Evolutionary conservation across 2,797 vertebrate genomes (phyloP).

Genomic region (Erpetoichthys calabaricus): DNA sequence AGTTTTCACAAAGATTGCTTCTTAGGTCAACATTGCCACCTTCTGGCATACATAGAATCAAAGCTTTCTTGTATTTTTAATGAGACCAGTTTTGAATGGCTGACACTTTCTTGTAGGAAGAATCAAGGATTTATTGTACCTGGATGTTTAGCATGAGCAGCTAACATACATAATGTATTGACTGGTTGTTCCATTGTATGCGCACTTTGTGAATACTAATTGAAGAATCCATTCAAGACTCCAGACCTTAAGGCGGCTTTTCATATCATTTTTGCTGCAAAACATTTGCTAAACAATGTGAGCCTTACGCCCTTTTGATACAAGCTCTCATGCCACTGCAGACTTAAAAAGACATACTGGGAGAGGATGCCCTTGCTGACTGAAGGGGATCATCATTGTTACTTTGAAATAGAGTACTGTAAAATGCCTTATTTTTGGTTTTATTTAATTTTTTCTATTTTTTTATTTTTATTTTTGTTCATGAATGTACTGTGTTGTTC

Average conservation of each 20-base stretch:
- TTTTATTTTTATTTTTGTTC: slow-evolving; percentile 66
- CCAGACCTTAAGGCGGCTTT: slow-evolving; percentile 53
- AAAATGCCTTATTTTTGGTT: slow-evolving; percentile 54
- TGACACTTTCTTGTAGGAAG: slow-evolving; percentile 27
- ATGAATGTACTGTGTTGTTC: slow-evolving; percentile 93
- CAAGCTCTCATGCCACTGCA: slow-evolving; percentile 9
- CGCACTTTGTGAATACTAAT: slow-evolving; percentile 66
- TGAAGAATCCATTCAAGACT: slow-evolving; percentile 47
- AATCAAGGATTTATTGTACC: slow-evolving; percentile 15
- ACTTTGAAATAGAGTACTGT: slow-evolving; percentile 40
- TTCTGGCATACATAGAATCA: slow-evolving; percentile 34
- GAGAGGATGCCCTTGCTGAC: slow-evolving; percentile 2
- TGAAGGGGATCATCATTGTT: slow-evolving; percentile 7
- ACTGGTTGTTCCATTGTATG: slow-evolving; percentile 35
- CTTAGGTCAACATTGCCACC: slow-evolving; percentile 27
- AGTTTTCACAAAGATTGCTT: no score
- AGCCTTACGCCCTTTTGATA: slow-evolving; percentile 44
- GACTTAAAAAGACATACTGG: slow-evolving; percentile 26
- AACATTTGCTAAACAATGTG: slow-evolving; percentile 34
- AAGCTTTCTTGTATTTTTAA: slow-evolving; percentile 27
- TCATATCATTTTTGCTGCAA: background rate
- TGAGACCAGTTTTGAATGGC: slow-evolving; percentile 24
- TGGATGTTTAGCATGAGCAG: slow-evolving; percentile 12
- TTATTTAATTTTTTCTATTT: slow-evolving; percentile 41
- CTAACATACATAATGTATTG: slow-evolving; percentile 2